Conservation (phyloP, 2,113 vertebrate genomes). For the Xiphophorus hellerii region DNA sequence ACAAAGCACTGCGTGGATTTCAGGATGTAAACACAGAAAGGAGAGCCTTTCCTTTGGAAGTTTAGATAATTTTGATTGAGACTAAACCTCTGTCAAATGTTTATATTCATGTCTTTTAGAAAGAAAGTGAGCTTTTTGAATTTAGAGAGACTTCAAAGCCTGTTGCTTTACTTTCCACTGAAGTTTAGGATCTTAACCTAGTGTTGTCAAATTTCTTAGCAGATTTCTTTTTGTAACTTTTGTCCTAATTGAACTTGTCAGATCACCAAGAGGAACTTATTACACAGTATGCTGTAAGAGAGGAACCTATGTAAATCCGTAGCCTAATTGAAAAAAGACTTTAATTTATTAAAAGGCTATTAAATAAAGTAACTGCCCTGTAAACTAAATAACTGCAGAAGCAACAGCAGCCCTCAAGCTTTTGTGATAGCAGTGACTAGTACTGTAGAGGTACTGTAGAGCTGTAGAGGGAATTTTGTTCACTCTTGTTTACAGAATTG, state of each 20-base stretch:
- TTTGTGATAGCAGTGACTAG: no score
- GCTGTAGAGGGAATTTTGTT: no score
- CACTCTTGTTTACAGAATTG: no score
- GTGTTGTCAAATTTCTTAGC: no score
- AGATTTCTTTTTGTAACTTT: no score
- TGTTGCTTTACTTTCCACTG: background rate
- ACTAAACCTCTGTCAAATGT: background rate
- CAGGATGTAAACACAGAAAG: background rate
- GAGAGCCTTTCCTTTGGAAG: background rate
- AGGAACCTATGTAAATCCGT: no score
- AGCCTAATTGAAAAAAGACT: no score
- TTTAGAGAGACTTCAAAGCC: background rate
- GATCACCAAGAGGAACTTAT: background rate
- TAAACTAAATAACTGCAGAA: no score
- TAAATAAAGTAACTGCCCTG: no score
- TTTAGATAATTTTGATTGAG: background rate
- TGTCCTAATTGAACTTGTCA: background rate
- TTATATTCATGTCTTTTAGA: background rate
- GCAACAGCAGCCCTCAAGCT: no score
- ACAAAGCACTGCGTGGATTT: background rate
- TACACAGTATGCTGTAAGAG: background rate
- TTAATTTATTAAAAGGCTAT: no score
- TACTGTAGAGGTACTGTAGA: no score
- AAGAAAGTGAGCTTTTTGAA: background rate
- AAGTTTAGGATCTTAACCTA: background rate